These are phyloP conservation scores for Rhabdomys pumilio DNA, from an alignment of 2,797 vertebrate genomes.

Conservation along the genomic window DNA sequence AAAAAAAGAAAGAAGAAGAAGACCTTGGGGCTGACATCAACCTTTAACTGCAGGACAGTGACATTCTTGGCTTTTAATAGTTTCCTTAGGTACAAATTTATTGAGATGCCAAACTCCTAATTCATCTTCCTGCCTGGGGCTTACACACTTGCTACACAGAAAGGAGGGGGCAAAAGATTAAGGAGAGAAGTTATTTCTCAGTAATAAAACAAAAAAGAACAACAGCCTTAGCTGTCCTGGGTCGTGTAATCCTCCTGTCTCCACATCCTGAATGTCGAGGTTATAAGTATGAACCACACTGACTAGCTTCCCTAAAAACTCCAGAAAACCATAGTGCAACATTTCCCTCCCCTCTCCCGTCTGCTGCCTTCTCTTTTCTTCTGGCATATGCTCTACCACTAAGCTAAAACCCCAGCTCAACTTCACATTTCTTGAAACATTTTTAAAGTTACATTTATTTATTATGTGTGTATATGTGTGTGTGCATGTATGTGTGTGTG, in stretches of 20 bases:
- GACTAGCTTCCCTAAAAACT: not conserved
- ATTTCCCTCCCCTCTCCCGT: not conserved
- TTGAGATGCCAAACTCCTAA: constrained; percentile 64
- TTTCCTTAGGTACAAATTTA: constrained; percentile 63
- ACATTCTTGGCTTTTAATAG: constrained; percentile 57
- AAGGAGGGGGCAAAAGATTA: not conserved
- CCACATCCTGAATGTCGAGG: not conserved
- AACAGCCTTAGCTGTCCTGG: not conserved
- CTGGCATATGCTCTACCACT: not conserved
- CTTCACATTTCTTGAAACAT: not conserved
- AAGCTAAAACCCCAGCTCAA: not conserved
- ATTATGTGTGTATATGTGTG: not conserved
- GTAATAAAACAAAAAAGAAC: constrained; percentile 13
- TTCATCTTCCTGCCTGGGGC: not conserved
- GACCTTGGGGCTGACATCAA: not conserved
- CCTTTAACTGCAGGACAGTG: not conserved
- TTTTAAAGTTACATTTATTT: not conserved
- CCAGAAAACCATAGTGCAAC: not conserved
- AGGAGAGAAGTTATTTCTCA: not conserved
- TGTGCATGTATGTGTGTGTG: not conserved
- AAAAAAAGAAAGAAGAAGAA: not conserved
- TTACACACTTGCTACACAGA: constrained; percentile 51
- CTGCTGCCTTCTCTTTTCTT: not conserved
- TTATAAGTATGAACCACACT: not conserved
- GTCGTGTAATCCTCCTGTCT: not conserved